Evolutionary conservation across 2,888 invertebrate species (phyloP), one percentile per base, ranked within the genome.

Genomic region (Adelphocoris suturalis): DNA sequence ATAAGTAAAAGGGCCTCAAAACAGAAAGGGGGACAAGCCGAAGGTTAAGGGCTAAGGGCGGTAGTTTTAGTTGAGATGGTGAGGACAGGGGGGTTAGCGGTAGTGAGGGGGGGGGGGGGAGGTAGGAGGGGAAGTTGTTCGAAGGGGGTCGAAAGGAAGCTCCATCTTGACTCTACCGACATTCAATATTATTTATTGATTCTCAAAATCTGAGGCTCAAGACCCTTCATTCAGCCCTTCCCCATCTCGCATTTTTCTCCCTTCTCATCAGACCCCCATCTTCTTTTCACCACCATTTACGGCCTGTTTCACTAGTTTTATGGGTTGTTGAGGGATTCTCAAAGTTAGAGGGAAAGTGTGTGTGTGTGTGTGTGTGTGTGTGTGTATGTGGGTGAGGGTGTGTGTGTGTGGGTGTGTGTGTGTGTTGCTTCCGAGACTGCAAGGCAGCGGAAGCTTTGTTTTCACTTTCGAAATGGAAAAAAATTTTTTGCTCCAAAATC

Each of bases 81-180:
- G 37, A 37, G 37, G 2, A 7, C 2, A n/a, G n/a, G n/a, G 7
- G n/a, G n/a, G n/a, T n/a, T n/a, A n/a, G n/a, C n/a, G n/a, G 37
- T 4, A 37, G 37, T 2, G 37, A 37, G 37, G 37, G 37, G 37
- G 37, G 37, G 2, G 1, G 52, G 0, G 3, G 5, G 52, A 16
- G 52, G 52, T 14, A 14, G 61, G 9, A 61, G 61, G 61, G 61
- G n/a, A 61, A 61, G 61, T 61, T 61, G 61, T 61, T 61, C 61
- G n/a, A 19, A 19, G 61, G 61, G 61, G 61, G n/a, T 9, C 3
- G 61, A 61, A n/a, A 61, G 19, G 61, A 61, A 61, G 61, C 61
- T 61, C 61, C 61, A 61, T 61, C 61, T 61, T 61, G 61, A 61
- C 61, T 61, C 61, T n/a, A n/a, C 61, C 61, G 61, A 61, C 61